A percentile compares a stretch with the other conserved stretches of the same genome.
These are phyloP conservation scores for Polydrusus tereticollis DNA, from an alignment of 2,888 invertebrate species.

Conservation along the genomic window DNA sequence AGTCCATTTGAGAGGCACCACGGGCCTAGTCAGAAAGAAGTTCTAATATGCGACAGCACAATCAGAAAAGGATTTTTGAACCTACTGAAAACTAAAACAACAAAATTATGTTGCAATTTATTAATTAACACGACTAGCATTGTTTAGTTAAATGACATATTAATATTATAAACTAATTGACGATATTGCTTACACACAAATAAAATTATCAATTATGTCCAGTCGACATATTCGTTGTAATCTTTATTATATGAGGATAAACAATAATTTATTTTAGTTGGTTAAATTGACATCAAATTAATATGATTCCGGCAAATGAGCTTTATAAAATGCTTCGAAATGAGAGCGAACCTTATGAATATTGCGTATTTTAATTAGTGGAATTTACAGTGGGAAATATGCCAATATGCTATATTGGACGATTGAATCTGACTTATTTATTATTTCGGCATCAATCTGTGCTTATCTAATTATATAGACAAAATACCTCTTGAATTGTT, in stretches of 20 bases:
- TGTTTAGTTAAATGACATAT: too few relatives aligned
- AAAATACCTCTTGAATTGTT: too few relatives aligned
- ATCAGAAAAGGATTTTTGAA: too few relatives aligned
- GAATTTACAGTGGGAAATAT: conserved; percentile 9
- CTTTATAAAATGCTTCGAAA: conserved; percentile 17
- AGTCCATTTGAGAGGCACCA: too few relatives aligned
- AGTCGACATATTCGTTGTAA: neutral
- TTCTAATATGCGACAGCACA: too few relatives aligned
- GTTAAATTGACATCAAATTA: conserved; percentile 25
- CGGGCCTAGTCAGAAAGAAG: too few relatives aligned
- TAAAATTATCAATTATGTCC: too few relatives aligned
- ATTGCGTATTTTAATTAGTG: conserved; percentile 15
- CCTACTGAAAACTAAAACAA: too few relatives aligned
- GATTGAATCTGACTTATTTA: neutral
- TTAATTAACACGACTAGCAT: too few relatives aligned
- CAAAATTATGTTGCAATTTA: too few relatives aligned
- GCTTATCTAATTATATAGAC: neutral
- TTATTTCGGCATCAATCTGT: neutral
- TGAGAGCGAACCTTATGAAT: conserved; percentile 2
- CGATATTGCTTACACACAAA: too few relatives aligned
- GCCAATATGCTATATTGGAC: conserved; percentile 8
- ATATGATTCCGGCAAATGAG: conserved; percentile 18
- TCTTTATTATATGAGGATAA: neutral
- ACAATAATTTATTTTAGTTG: conserved; percentile 11
- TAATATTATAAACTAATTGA: too few relatives aligned